These are phyloP conservation scores for Sphaerophoria rueppellii DNA, from an alignment of 2,888 invertebrate species.

Conservation along the genomic window DNA sequence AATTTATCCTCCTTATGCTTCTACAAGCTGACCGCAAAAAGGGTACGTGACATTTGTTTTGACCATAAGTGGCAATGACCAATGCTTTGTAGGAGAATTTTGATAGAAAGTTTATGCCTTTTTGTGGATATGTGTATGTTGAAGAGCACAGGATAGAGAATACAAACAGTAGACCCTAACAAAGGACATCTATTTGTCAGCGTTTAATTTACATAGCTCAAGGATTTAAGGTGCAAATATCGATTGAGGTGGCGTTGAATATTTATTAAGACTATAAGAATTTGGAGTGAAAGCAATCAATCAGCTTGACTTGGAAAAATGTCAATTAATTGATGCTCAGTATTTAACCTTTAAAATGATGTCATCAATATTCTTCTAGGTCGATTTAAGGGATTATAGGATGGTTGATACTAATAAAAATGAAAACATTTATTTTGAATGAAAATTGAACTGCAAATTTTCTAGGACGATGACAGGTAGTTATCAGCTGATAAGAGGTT, in stretches of 20 bases:
- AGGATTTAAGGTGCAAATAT: not conserved
- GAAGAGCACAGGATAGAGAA: not conserved
- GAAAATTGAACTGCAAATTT: too few species aligned
- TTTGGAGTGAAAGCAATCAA: too few species aligned
- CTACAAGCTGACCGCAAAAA: constrained; percentile 44
- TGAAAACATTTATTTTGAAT: too few species aligned
- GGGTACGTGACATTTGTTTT: constrained; percentile 61
- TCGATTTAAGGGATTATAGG: too few species aligned
- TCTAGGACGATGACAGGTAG: too few species aligned
- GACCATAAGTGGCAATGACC: constrained; percentile 63
- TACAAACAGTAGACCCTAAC: too few species aligned
- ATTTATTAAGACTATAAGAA: constrained; percentile 5
- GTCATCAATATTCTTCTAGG: too few species aligned
- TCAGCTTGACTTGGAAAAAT: too few species aligned
- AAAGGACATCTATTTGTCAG: constrained; percentile 42
- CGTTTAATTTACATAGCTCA: constrained; percentile 33
- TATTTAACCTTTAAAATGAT: too few species aligned
- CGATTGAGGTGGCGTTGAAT: constrained; percentile 1
- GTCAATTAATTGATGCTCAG: too few species aligned
- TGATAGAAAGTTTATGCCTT: constrained; percentile 63
- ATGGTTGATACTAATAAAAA: too few species aligned
- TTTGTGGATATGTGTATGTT: constrained; percentile 15
- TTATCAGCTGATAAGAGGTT: too few species aligned
- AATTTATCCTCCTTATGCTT: constrained; percentile 26
- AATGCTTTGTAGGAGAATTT: constrained; percentile 66